Evolutionary conservation across 1,140 invertebrate genomes (phyloP), one percentile per base, ranked within the genome.

Genomic region (Micrasema minimum): DNA sequence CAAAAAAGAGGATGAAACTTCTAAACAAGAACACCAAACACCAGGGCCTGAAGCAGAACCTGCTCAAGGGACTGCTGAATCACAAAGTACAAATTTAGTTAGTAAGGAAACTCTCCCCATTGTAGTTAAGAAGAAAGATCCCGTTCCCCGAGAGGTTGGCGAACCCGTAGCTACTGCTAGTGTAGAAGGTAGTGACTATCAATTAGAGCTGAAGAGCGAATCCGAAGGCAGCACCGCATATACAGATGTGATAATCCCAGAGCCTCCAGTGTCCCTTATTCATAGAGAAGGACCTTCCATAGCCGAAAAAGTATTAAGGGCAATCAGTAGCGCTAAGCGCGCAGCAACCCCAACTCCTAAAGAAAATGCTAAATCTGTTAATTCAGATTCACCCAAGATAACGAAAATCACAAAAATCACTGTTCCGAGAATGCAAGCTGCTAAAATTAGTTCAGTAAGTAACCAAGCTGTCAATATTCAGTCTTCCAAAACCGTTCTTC

Each of bases 251-350:
- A 50, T 84, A 11, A 72, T 76, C 23, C 82, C 83, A 0, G 83
- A 84, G 74, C 83, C 83, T 0, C 83, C 83, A 5, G 81, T 81
- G 1, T 85, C 84, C 74, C 73, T 83, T 1, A 75, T 85, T 23
- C 83, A 84, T 66, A 81, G 83, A 0, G 83, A 84, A 75, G 82
- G 82, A 4, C 85, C 85, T 11, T 88, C 87, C 71, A 88, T 88
- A 72, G 87, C 87, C 2, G 87, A 88, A 69, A 88, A 87, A 77
- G 80, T 88, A 3, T 78, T 88, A 3, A 86, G 87, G 77, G 86
- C 86, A 76, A 84, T 81, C 76, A 87, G 81, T 77, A 87, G 83
- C 51, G 83, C 83, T 12, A 85, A 76, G 43, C 48, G 82, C 3
- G 84, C 83, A 0, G 82, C 81, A 77, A 83, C 82, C 0, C 81